A percentile compares a stretch with the other conserved stretches of the same genome.
Conservation (phyloP, 2,888 invertebrate species). For the Syrista parreyssii region DNA sequence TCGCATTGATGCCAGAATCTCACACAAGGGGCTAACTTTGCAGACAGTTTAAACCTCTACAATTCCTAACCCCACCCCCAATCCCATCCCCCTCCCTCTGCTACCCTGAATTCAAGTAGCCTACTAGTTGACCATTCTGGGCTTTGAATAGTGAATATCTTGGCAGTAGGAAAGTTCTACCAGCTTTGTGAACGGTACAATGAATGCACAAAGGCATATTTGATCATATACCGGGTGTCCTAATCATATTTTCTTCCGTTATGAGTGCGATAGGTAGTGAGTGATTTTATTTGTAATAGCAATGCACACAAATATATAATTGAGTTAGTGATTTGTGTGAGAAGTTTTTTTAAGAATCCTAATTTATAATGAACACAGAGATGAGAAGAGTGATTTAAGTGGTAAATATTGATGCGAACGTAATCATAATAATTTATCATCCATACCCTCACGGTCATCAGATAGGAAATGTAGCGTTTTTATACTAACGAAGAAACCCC, state of each 20-base stretch:
- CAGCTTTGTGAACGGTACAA: neutral
- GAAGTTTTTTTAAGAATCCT: neutral
- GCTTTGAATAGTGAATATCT: slow-evolving; percentile 33
- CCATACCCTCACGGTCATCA: neutral
- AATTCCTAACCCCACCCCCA: slow-evolving; percentile 18
- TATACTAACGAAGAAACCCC: neutral
- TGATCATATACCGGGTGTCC: neutral
- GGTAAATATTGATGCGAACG: neutral
- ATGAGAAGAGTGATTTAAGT: neutral
- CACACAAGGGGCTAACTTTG: slow-evolving; percentile 30
- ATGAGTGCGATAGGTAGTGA: neutral
- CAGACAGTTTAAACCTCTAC: slow-evolving; percentile 34
- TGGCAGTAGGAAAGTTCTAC: slow-evolving; percentile 18
- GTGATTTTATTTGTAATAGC: neutral
- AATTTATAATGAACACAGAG: neutral
- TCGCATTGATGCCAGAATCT: neutral
- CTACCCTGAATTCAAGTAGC: slow-evolving; percentile 20
- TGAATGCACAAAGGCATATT: neutral
- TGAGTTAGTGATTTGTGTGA: too few species aligned
- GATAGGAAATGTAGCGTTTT: neutral
- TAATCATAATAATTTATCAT: neutral
- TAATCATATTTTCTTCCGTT: neutral
- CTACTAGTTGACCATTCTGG: slow-evolving; percentile 31
- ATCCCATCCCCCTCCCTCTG: slow-evolving; percentile 14
- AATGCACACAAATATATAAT: neutral